Base-by-base conservation (phyloP, 2,888 invertebrate genomes). In the Agelastica alni region DNA sequence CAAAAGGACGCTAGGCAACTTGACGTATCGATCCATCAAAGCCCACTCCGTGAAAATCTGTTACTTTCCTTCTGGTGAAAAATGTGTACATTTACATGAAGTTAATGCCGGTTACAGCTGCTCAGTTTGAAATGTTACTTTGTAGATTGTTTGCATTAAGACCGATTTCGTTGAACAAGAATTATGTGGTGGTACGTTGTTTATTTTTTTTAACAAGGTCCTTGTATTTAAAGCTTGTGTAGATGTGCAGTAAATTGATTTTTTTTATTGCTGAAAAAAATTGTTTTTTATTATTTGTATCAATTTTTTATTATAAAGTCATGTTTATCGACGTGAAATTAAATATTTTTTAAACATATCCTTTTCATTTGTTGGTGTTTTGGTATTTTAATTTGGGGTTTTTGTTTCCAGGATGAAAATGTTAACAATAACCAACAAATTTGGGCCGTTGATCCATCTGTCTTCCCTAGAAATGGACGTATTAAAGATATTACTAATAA, bases 141-240 rank as follows among this genome's bases (percentile, higher is more conserved):
- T 79, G 77, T 59, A 71, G 76, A 51, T 66, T 79, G 51, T 72
- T 78, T 34, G 75, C 77, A 3, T 67, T 77, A 34, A 69, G 74
- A 22, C 77, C 78, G 9, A 60, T 75, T 34, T 65, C 72, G n/a
- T 56, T 76, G 31, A 69, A 69, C 48, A 71, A 70, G 65, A 70
- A 73, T 58, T 69, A 72, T 56, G 61, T 69, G 69, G 76, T 76
- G 68, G n/a, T n/a, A n/a, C n/a, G n/a, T n/a, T 44, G 42, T 17
- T 28, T 22, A 13, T 37, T 41, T 30, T 45, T 6, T 30, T 13
- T 2, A 4, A 13, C 9, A 22, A 16, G 16, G 6, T 42, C 9
- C 26, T 7, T 2, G 9, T 2, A 26, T 26, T 2, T 26, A n/a
- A n/a, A n/a, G 26, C 9, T 6, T 26, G 26, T 26, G 1, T 26